Evolutionary conservation across 2,797 vertebrate genomes (phyloP), one percentile per base, ranked within the genome.

Genomic region (Enteromius fasciolatus): DNA sequence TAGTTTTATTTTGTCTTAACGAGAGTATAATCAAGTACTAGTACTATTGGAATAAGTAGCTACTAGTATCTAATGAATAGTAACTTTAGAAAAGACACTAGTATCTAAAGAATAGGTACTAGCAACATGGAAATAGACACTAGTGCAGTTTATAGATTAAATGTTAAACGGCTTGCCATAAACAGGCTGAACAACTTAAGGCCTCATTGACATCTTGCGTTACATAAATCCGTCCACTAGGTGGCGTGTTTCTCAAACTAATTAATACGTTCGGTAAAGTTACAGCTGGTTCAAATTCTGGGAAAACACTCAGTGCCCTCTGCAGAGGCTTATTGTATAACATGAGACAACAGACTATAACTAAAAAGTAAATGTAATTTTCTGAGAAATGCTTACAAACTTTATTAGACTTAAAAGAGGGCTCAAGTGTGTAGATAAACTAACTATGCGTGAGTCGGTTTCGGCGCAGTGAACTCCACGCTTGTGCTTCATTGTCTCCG

Each of bases 401-500:
- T 66, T 67, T 44, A 73, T 14, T 2, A 48, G 3, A 48, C 18
- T 36, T 15, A 25, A 75, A 81, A 48, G 28, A 23, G 28, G 1
- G 5, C 8, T 23, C 8, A 31, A 63, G 39, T 23, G 50, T 25
- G 33, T 9, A 25, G 4, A 39, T 20, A 57, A 77, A 48, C 9
- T n/a, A 31, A n/a, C 28, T 14, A 12, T 4, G 11, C 5, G 36
- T 25, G 10, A 61, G n/a, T 41, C 67, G 10, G 36, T 59, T 2
- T 33, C 6, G 15, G 9, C 33, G 31, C 63, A 14, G 64, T 28
- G 28, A 73, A 48, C n/a, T 81, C 4, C 72, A 66, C 57, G 23
- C 31, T 39, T 52, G 67, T 46, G 25, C 33, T 54, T 82, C 63
- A 41, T 23, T 76, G 85, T 85, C 88, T 90, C 85, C 25, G 90